Base-by-base conservation (phyloP, 64 coral and sea anemone genomes). In the Pocillopora damicornis region DNA sequence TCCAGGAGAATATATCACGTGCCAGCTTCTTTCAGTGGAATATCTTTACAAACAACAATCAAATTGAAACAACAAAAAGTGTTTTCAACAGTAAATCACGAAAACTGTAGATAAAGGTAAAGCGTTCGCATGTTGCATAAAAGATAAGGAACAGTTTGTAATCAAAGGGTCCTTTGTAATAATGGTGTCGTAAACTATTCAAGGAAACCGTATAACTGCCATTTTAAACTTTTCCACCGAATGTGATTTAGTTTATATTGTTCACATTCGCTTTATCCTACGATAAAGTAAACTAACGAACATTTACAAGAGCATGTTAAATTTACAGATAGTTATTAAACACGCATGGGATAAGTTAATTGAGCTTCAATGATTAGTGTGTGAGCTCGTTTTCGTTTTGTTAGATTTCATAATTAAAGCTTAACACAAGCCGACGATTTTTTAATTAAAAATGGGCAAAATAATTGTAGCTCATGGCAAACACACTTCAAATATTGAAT, bases 321-420 rank as follows among this genome's bases (percentile, higher is more conserved):
- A 14, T 30, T 72, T 22, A 4, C 64, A 35, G 80, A 83, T 65
- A 73, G 12, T 72, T 13, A 79, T 79, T 79, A 79, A 79, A 79
- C 77, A 60, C 51, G n/a, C 77, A 20, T 60, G 23, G 77, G 13
- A 23, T 60, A 79, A 79, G 20, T 68, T 85, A 85, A 85, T 85
- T 85, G 81, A 15, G 38, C 10, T 35, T 37, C 12, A 72, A 72
- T 73, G 20, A 23, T 4, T 12, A 26, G n/a, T 42, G 20, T 59
- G 64, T 25, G 18, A 20, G 15, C 67, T 85, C 37, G 14, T 85
- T 59, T 81, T 25, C 11, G 65, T 64, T 83, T 83, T 85, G 37
- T 85, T 85, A 45, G 18, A 71, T 85, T 72, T 85, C 15, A 18
- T 85, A 85, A 85, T 85, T 57, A 72, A 85, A 83, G 16, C 62